These are phyloP conservation scores for Anthoscopus minutus DNA, from an alignment of 2,113 vertebrate genomes.

Conservation along the genomic window DNA sequence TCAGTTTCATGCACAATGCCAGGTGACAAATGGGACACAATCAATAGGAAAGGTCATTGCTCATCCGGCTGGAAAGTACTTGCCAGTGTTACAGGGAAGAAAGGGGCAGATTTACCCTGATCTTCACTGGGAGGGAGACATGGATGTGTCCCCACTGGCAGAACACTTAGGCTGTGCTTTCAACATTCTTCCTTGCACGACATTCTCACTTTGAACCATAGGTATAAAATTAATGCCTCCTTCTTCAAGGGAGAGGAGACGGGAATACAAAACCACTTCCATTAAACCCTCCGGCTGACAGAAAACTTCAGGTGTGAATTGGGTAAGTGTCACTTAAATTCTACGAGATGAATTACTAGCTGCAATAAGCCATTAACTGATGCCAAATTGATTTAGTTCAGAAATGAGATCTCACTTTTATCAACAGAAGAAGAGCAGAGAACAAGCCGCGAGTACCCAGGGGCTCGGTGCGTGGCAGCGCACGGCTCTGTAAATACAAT, in stretches of 20 bases:
- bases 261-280: background rate
- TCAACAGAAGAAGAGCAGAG: background rate
- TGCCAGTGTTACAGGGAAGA: background rate
- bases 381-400: background rate
- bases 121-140: background rate
- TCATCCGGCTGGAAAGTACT: background rate
- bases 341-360: background rate
- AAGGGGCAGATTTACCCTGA: background rate
- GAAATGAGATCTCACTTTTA: background rate
- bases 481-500: background rate
- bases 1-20: background rate
- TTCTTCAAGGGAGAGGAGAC: background rate
- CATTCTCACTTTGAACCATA: background rate
- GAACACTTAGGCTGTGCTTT: background rate
- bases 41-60: conserved; percentile 30
- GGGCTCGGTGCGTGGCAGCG: background rate
- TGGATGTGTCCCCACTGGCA: background rate
- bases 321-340: background rate
- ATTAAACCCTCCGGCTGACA: background rate
- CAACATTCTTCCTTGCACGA: background rate
- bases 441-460: background rate
- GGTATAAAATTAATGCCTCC: background rate
- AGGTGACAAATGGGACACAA: conserved; percentile 26
- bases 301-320: background rate
- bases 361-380: background rate